Evolutionary conservation across 2,888 invertebrate genomes (phyloP).

Genomic region (Ophion slaviceki): DNA sequence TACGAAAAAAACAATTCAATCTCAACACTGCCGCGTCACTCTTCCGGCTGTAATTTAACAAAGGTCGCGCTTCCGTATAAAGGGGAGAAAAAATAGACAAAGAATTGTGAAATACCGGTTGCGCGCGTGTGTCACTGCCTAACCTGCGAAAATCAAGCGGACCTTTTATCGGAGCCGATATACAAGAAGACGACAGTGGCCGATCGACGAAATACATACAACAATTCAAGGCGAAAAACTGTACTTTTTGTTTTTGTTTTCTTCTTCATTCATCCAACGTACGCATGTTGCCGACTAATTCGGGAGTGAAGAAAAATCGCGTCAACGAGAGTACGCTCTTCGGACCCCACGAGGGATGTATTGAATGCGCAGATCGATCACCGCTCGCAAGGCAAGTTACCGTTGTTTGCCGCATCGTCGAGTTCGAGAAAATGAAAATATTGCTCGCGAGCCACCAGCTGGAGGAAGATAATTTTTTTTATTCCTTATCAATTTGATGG

Average conservation of each 20-base stretch:
- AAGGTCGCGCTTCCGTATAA: background rate
- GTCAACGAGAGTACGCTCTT: constrained; percentile 41
- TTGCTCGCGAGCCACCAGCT: background rate
- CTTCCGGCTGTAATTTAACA: background rate
- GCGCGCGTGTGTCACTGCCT: constrained; percentile 10
- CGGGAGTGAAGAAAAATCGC: constrained; percentile 36
- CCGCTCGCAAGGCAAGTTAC: constrained; percentile 56
- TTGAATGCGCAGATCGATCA: constrained; percentile 60
- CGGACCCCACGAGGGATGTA: constrained; percentile 54
- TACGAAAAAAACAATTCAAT: background rate
- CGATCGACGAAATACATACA: background rate
- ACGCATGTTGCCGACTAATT: constrained; percentile 53
- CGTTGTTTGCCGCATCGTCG: background rate
- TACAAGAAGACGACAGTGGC: background rate
- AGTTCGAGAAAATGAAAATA: background rate
- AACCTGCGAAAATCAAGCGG: constrained; percentile 31
- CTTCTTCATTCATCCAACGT: constrained; percentile 14
- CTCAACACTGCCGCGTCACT: background rate
- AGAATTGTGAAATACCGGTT: constrained; percentile 35
- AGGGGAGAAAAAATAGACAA: background rate
- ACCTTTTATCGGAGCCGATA: background rate
- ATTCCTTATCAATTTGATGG: background rate
- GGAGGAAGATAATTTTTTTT: background rate
- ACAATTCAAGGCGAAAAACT: background rate
- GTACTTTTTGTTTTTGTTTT: constrained; percentile 22